Conservation (phyloP, 2,113 vertebrate genomes). For the Bettongia penicillata region DNA sequence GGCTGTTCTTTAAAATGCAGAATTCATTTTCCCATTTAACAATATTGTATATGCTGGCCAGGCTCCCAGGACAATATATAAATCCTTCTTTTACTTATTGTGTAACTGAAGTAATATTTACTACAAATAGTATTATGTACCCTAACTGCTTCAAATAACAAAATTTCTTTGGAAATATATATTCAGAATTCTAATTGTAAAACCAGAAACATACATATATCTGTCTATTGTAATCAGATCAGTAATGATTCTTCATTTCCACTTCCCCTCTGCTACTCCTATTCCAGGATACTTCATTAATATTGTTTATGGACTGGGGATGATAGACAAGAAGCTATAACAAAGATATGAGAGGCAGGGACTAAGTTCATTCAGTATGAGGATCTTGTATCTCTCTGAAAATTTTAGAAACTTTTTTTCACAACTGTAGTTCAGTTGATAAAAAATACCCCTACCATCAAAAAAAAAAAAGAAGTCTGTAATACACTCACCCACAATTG, state of each 20-base stretch:
- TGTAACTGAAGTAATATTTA: neutral
- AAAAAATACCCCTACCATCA: neutral
- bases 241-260: neutral
- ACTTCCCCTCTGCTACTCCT: neutral
- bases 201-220: neutral
- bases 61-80: neutral
- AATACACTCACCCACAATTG: neutral
- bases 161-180: neutral
- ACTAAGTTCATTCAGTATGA: neutral
- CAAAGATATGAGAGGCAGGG: neutral
- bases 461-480: neutral
- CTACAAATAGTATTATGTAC: neutral
- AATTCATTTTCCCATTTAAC: neutral
- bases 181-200: neutral
- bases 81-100: neutral
- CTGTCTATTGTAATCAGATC: neutral
- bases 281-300: neutral
- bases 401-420: neutral
- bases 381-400: neutral
- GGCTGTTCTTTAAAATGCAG: neutral
- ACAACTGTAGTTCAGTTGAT: neutral
- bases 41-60: neutral
- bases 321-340: neutral
- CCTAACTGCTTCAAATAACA: neutral
- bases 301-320: neutral